A percentile compares a stretch with the other conserved stretches of the same genome.
Conservation (phyloP, 1,140 invertebrate species). For the Drosophila sucinea region DNA sequence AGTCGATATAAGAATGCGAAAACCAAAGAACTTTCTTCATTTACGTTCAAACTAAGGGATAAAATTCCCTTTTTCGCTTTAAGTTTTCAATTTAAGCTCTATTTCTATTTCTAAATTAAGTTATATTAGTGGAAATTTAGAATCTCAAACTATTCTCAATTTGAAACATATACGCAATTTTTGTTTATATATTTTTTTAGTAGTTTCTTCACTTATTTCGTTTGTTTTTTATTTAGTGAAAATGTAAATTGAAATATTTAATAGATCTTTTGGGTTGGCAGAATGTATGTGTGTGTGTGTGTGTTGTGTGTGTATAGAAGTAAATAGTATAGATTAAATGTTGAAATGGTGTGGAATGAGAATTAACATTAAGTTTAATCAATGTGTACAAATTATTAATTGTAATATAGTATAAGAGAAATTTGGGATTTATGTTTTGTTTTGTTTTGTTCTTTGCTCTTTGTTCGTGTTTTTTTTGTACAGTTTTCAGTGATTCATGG, state of each 20-base stretch:
- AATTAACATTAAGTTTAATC: conserved; percentile 33
- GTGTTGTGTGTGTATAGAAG: conserved; percentile 28
- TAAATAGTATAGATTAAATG: conserved; percentile 38
- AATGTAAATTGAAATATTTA: conserved; percentile 17
- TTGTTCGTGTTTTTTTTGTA: conserved; percentile 43
- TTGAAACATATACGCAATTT: conserved; percentile 49
- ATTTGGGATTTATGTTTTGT: neutral
- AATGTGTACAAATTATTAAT: conserved; percentile 30
- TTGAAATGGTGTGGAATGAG: conserved; percentile 29
- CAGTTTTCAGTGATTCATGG: conserved; percentile 16
- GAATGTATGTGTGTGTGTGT: neutral
- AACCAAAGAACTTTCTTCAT: too few relatives aligned
- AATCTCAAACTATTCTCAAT: neutral
- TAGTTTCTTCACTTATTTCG: conserved; percentile 24
- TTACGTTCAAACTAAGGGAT: too few relatives aligned
- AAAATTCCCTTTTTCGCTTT: too few relatives aligned
- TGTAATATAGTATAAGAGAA: conserved; percentile 18
- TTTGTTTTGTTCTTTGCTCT: conserved; percentile 25
- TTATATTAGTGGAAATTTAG: too few relatives aligned
- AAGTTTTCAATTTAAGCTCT: too few relatives aligned
- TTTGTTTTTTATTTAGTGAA: conserved; percentile 52
- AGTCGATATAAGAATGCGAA: too few relatives aligned
- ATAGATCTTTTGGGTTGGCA: neutral
- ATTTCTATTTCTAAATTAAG: too few relatives aligned
- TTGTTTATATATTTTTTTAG: conserved; percentile 10